Evolutionary conservation across 2,888 invertebrate genomes (phyloP), one percentile per base, ranked within the genome.

Genomic region (Pycnomerus fuliginosus): DNA sequence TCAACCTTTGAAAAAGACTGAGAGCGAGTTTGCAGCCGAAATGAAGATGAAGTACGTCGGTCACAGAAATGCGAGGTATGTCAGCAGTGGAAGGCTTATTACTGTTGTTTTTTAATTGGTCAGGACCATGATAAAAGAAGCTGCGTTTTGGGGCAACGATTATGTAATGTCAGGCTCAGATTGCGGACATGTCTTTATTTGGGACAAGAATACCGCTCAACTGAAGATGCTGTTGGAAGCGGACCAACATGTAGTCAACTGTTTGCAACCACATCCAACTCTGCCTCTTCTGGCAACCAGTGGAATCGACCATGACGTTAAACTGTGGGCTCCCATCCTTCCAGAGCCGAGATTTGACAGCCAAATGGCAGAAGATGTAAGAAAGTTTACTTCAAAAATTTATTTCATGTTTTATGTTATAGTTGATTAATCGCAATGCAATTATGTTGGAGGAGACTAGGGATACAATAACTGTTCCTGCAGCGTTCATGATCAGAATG

Each of bases 221-320:
- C 70, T 90, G 39, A 82, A 85, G 17, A 87, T 85, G 82, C 71
- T 88, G 1, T 71, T 90, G 49, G 83, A 87, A 62, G 90, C 86
- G 2, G 91, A 91, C 72, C 81, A 83, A 48, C 90, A 89, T 67
- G 85, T 85, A 1, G 90, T 91, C 31, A 91, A 91, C 72, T 90
- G 90, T 61, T 71, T 91, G 1, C 88, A 89, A 64, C 90, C 90
- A 0, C 90, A 91, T 73, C 90, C 90, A 0, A 80, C 76, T 40
- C 73, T 87, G 50, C 87, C 87, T 0, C 74, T 85, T 58, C 70
- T 91, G 29, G 88, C 90, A 1, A 85, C 89, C 7, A 89, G 90
- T 49, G 91, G 91, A n/a, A 90, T 91, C 48, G 90, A 91, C 66
- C 88, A 90, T 66, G 88, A 90, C 66, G 80, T 91, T 15, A 91